phyloP scores from a whole-genome alignment of 2,797 vertebrate genomes.

The Moxostoma hubbsi region DNA sequence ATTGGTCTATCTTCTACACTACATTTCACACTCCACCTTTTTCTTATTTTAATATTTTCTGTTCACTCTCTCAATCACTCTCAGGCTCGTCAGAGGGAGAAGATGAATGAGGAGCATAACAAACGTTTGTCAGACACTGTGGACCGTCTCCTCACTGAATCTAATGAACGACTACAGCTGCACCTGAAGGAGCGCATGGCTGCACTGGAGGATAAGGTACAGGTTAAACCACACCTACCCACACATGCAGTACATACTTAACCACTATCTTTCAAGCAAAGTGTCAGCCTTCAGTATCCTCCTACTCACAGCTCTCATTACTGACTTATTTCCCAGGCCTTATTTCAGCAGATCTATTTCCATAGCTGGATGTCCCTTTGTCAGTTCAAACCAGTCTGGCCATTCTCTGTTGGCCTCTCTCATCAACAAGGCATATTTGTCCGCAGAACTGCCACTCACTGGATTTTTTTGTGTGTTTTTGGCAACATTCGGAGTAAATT shows the following conservation, averaged over 20 bases:
- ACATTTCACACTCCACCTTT: neutral
- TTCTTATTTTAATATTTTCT: neutral
- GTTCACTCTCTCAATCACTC: neutral
- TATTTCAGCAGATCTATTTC: neutral
- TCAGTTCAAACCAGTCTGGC: no score
- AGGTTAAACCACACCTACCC: constrained; percentile 17
- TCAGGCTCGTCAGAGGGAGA: constrained; percentile 93
- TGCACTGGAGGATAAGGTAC: constrained; percentile 93
- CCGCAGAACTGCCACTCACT: no score
- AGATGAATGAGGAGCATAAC: constrained; percentile 98
- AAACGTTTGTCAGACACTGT: constrained; percentile 93
- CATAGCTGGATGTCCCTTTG: neutral
- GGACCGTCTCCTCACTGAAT: constrained; percentile 93
- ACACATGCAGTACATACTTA: neutral
- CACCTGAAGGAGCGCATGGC: constrained; percentile 97
- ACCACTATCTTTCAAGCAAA: neutral
- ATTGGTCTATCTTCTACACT: no score
- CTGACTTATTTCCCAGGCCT: neutral
- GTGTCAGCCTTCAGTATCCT: neutral
- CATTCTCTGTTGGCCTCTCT: no score
- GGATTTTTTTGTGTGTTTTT: no score
- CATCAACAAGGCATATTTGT: no score
- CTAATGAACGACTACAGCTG: constrained; percentile 93
- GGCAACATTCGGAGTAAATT: no score
- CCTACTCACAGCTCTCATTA: neutral